These are phyloP conservation scores for Drosophila mayaguana DNA, from an alignment of 2,888 invertebrate species.

Conservation along the genomic window DNA sequence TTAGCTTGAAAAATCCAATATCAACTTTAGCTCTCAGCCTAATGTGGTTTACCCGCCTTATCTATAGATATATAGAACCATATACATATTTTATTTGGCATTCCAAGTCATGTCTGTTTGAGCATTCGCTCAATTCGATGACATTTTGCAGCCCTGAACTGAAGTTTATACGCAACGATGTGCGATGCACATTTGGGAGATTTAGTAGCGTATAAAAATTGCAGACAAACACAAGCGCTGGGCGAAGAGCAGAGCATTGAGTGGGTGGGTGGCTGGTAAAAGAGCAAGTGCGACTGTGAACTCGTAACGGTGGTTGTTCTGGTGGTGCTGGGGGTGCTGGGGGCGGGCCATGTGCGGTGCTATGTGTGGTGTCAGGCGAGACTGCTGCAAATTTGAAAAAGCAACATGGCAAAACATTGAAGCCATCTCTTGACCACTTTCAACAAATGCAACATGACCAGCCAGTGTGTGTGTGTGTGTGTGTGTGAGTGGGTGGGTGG, in stretches of 20 bases:
- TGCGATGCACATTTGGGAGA: conserved; percentile 56
- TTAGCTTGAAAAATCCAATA: too few species aligned
- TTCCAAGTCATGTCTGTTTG: not conserved
- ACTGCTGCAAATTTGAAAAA: conserved; percentile 51
- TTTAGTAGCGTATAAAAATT: conserved; percentile 67
- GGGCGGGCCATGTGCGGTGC: conserved; percentile 4
- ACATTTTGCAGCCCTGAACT: conserved; percentile 31
- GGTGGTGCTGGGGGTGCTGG: too few species aligned
- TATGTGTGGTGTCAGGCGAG: conserved; percentile 2
- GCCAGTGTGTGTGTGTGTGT: conserved; percentile 10
- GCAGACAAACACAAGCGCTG: conserved; percentile 37
- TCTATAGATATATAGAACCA: too few species aligned
- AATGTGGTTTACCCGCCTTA: too few species aligned
- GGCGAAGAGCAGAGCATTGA: conserved; percentile 30
- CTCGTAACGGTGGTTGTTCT: conserved; percentile 3
- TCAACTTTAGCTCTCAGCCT: too few species aligned
- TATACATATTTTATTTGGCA: too few species aligned
- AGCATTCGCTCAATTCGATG: conserved; percentile 1
- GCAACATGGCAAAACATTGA: conserved; percentile 47
- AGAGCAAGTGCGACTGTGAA: conserved; percentile 1
- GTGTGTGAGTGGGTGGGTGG: not conserved
- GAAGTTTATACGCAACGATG: conserved; percentile 39
- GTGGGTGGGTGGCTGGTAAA: conserved; percentile 2
- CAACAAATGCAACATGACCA: conserved; percentile 55
- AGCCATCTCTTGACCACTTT: conserved; percentile 60